Base-by-base conservation (phyloP, 2,797 vertebrate genomes). In the Emys orbicularis region DNA sequence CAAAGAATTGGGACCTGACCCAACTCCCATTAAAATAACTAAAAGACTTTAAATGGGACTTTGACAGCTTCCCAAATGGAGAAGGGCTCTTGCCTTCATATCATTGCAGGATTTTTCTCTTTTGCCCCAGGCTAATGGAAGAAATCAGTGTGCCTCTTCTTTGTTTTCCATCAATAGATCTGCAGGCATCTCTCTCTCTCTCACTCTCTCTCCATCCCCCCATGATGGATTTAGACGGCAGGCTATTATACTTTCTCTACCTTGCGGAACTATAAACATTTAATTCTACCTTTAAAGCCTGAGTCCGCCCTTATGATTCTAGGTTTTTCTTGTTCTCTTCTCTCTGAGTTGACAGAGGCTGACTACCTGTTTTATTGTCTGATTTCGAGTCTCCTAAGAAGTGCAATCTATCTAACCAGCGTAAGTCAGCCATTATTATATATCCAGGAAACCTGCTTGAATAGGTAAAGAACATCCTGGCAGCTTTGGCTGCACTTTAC, bases 111-210 rank as follows among this genome's bases (percentile, higher is more conserved):
- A 18, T 31, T 44, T 29, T 29, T 77, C 41, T 37, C 6, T 34
- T 31, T 4, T 57, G 47, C 65, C 23, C 68, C 7, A 56, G 81
- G 41, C 37, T 11, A 41, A 54, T 6, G 9, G 49, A 52, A 41
- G 6, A 6, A 0, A 53, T 50, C 13, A 1, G 25, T 4, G 2
- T 50, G 50, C 29, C 0, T 23, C 12, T 12, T 61, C 37, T 74
- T 19, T 74, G 68, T 74, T 74, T 59, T 74, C 12, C 68, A 74
- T 74, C 9, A 3, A 23, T 74, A 74, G 72, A 27, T 23, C 5
- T 6, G 44, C 12, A 8, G 12, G 72, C 37, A 65, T 41, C 21
- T 25, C 2, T 74, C 41, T 27, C 21, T 12, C 37, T 18, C 6
- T 27, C 56, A 8, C 44, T 12, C 57, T 4, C 15, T 13, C 13